phyloP scores from a whole-genome alignment of 2,888 invertebrate species.

The Sinotaia quadrata region DNA sequence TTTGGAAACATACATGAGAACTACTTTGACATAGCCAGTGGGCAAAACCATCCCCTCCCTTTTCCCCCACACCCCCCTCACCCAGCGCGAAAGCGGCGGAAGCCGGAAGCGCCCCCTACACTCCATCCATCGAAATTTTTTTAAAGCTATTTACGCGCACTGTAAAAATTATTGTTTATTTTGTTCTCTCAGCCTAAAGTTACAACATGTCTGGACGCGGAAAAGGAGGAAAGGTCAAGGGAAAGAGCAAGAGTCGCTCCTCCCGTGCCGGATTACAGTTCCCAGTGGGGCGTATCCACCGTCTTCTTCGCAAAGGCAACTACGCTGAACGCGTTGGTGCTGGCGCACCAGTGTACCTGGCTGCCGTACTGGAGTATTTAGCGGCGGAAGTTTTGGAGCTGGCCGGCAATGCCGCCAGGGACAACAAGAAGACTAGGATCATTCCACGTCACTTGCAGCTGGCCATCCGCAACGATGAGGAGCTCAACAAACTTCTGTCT shows the following conservation, averaged over 20 bases:
- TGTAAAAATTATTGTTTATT: no score
- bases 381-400: conserved; percentile 77
- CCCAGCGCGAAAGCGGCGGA: no score
- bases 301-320: conserved; percentile 66
- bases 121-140: no score
- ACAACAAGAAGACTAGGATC: conserved; percentile 80
- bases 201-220: conserved; percentile 68
- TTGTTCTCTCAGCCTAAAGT: no score
- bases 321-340: conserved; percentile 69
- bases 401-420: conserved; percentile 74
- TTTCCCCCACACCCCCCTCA: no score
- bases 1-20: no score
- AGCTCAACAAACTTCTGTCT: conserved; percentile 82
- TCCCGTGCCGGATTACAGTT: conserved; percentile 67
- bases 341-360: conserved; percentile 72
- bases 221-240: conserved; percentile 66
- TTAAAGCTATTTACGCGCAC: no score
- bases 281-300: conserved; percentile 68
- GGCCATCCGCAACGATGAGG: conserved; percentile 86
- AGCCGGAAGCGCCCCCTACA: no score
- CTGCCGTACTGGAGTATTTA: conserved; percentile 73
- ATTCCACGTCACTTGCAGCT: conserved; percentile 84
- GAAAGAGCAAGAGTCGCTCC: conserved; percentile 63
- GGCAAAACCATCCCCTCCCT: no score
- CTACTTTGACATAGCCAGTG: no score